These are phyloP conservation scores for Conchocele bisecta DNA, from an alignment of 2,888 invertebrate genomes.

Conservation along the genomic window DNA sequence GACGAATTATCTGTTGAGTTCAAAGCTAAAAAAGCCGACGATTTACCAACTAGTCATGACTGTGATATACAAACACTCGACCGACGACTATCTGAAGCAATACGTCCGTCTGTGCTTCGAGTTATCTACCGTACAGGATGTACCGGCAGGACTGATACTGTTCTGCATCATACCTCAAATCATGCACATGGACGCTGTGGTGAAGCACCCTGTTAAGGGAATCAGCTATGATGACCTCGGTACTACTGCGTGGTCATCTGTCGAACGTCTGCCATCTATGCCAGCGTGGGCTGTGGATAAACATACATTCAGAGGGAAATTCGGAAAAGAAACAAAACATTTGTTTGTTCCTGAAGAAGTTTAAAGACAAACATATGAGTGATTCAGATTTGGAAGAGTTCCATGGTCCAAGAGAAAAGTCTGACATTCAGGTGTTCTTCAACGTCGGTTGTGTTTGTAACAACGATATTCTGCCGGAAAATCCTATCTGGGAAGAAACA, in stretches of 20 bases:
- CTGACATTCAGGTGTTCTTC: slow-evolving; percentile 28
- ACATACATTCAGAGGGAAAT: slow-evolving; percentile 45
- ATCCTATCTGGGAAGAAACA: slow-evolving; percentile 37
- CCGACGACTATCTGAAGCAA: slow-evolving; percentile 33
- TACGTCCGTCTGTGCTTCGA: slow-evolving; percentile 13
- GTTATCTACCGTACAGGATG: slow-evolving; percentile 22
- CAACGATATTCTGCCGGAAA: slow-evolving; percentile 39
- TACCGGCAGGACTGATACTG: slow-evolving; percentile 27
- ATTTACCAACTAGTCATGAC: slow-evolving; percentile 36
- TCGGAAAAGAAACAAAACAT: slow-evolving; percentile 36
- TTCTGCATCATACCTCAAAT: slow-evolving; percentile 19
- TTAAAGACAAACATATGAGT: slow-evolving; percentile 9
- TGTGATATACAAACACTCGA: slow-evolving; percentile 14
- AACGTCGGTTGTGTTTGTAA: slow-evolving; percentile 39
- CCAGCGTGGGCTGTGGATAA: slow-evolving; percentile 47
- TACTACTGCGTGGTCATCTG: slow-evolving; percentile 13
- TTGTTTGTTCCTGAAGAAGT: slow-evolving; percentile 36
- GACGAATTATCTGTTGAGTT: not conserved
- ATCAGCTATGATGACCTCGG: not conserved
- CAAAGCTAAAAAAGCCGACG: slow-evolving; percentile 13
- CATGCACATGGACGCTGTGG: slow-evolving; percentile 10
- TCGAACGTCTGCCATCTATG: slow-evolving; percentile 24
- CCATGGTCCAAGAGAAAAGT: slow-evolving; percentile 37
- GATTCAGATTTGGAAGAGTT: slow-evolving; percentile 23
- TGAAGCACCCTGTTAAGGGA: not conserved